Conservation (phyloP, 30 jellyfish, hydroid and myxozoan species). For the Turritopsis rubra region DNA sequence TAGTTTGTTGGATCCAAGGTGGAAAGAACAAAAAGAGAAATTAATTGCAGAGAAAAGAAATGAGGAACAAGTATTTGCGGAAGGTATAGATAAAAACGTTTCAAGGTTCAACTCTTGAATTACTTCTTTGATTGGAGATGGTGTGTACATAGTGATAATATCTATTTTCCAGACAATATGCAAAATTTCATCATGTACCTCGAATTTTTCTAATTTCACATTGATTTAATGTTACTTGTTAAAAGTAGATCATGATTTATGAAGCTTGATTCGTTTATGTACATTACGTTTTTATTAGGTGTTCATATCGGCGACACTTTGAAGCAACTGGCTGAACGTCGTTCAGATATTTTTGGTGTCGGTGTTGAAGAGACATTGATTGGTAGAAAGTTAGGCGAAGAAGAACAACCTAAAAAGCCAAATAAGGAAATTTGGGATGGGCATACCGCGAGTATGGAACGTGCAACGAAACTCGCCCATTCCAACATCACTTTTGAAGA, state of each 20-base stretch:
- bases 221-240: no score
- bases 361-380: conserved; percentile 93
- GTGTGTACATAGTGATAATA: no score
- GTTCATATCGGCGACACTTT: conserved; percentile 84
- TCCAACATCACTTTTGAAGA: conserved; percentile 86
- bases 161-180: no score
- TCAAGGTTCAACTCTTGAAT: neutral
- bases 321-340: conserved; percentile 92
- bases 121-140: no score
- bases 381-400: conserved; percentile 90
- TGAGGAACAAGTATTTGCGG: conserved; percentile 91
- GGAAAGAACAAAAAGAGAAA: conserved; percentile 89
- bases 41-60: conserved; percentile 85
- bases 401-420: conserved; percentile 40
- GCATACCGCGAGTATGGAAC: conserved; percentile 96
- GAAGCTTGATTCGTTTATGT: no score
- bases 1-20: conserved; percentile 85
- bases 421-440: conserved; percentile 92
- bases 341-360: conserved; percentile 98
- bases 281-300: conserved; percentile 57
- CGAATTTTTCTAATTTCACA: no score
- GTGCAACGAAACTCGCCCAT: conserved; percentile 91
- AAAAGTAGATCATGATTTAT: neutral
- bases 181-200: no score
- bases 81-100: conserved; percentile 32